Evolutionary conservation across 1,140 invertebrate species (phyloP).

Genomic region (Plectrocnemia conspersa): DNA sequence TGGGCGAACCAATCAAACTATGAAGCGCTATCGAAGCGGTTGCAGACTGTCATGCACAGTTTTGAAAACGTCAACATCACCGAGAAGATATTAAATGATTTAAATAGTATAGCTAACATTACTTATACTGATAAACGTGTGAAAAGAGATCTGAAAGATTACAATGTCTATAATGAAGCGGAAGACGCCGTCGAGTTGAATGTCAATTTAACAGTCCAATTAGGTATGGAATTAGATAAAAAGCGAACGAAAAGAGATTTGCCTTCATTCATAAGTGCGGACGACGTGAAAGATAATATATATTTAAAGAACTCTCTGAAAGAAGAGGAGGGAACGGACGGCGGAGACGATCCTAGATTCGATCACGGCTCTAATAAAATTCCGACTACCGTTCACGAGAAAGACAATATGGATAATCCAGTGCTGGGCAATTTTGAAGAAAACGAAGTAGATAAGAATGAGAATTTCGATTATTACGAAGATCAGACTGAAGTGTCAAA

Average conservation of each 20-base stretch:
- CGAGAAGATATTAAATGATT: constrained; percentile 23
- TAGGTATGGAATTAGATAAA: constrained; percentile 10
- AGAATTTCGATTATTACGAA: constrained; percentile 33
- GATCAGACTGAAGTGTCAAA: constrained; percentile 37
- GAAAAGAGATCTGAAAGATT: constrained; percentile 12
- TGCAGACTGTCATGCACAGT: constrained; percentile 32
- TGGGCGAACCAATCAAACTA: constrained; percentile 69
- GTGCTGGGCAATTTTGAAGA: constrained; percentile 31
- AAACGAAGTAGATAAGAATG: constrained; percentile 37
- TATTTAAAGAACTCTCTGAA: constrained; percentile 25
- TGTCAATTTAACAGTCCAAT: not conserved
- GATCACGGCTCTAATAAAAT: constrained; percentile 40
- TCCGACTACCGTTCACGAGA: constrained; percentile 40
- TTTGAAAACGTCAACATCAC: constrained; percentile 23
- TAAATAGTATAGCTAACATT: constrained; percentile 19
- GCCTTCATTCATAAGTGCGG: not conserved
- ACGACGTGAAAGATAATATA: constrained; percentile 19
- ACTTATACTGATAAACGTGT: constrained; percentile 16
- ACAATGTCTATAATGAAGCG: constrained; percentile 1
- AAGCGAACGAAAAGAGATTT: constrained; percentile 15
- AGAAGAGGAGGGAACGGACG: constrained; percentile 36
- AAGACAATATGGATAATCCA: constrained; percentile 35
- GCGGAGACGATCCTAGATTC: constrained; percentile 38
- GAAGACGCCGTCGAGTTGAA: constrained; percentile 5
- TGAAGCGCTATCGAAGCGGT: constrained; percentile 42